Evolutionary conservation across 2,888 invertebrate species (phyloP).

Genomic region (Trypoxylon attenuatum): DNA sequence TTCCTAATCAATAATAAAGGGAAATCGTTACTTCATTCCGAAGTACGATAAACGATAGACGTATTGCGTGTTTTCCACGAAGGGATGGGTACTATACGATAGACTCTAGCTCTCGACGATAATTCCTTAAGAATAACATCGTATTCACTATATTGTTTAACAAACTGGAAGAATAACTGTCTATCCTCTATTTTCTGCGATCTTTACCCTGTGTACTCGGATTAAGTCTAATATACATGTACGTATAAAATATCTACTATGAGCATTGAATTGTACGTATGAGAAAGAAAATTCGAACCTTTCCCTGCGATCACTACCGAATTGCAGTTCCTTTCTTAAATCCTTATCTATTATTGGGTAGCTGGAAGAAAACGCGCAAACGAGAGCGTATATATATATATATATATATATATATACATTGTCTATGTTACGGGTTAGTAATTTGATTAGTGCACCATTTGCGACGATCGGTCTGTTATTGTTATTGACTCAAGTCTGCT

Average conservation of each 20-base stretch:
- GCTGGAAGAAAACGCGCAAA: too few relatives aligned
- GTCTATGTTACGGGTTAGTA: too few relatives aligned
- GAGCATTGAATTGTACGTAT: too few relatives aligned
- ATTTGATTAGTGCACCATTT: too few relatives aligned
- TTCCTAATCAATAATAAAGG: conserved; percentile 21
- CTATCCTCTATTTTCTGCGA: conserved; percentile 50
- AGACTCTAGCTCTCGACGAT: neutral
- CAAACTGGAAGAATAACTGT: conserved; percentile 20
- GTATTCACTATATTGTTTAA: conserved; percentile 34
- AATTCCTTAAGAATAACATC: conserved; percentile 17
- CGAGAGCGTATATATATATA: neutral
- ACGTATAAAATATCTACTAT: neutral
- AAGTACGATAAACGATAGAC: conserved; percentile 33
- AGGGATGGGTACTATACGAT: conserved; percentile 16
- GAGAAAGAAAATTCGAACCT: too few relatives aligned
- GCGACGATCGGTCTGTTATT: too few relatives aligned
- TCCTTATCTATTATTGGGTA: too few relatives aligned
- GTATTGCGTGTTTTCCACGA: conserved; percentile 37
- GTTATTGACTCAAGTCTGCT: too few relatives aligned
- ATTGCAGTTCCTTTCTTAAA: too few relatives aligned
- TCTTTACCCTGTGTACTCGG: conserved; percentile 48
- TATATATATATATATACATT: conserved; percentile 9
- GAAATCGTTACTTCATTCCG: conserved; percentile 27
- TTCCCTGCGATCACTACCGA: too few relatives aligned
- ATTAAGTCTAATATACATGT: conserved; percentile 28